Base-by-base conservation (phyloP, 2,888 invertebrate genomes). In the Scaptomyza cyrtandrae region DNA sequence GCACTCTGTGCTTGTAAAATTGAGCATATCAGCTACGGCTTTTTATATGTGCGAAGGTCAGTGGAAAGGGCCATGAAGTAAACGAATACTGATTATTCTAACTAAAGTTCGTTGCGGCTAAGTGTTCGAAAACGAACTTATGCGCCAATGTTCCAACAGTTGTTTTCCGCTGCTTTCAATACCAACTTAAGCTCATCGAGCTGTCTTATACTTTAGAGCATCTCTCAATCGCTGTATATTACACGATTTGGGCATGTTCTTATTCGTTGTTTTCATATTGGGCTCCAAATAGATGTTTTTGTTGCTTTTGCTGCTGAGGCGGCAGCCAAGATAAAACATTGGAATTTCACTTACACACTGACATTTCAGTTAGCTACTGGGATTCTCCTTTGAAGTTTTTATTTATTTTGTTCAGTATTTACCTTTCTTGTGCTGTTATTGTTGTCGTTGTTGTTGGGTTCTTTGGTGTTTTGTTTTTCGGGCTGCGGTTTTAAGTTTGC, bases 331-430 rank as follows among this genome's bases (percentile, higher is more conserved):
- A 76, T 78, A 88, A 79, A 74, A 67, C 87, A 84, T 81, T 88
- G 87, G 87, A 88, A 89, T 88, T 88, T 77, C 89, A 77, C 71
- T 62, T 66, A 89, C 66, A 78, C 86, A 63, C 67, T 69, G 70
- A 76, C 73, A 72, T 64, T 75, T 75, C 67, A 71, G 75, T 74
- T 80, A 78, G 90, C 90, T 89, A 89, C 89, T 90, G 90, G 87
- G 88, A 89, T 90, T 89, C 81, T 86, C 78, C 79, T 81, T 79
- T 80, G 76, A 79, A 77, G 80, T 78, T 85, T 75, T 77, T 86
- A 76, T 77, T 80, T 75, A 73, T 78, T 76, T 78, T 85, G 53
- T 41, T 59, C 59, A 68, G 71, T 85, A 74, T 88, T 86, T 88
- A 83, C 86, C 78, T 84, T 80, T 59, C 71, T 66, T 43, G 50